Conservation (phyloP, 2,888 invertebrate genomes). For the Lithophane socia region DNA sequence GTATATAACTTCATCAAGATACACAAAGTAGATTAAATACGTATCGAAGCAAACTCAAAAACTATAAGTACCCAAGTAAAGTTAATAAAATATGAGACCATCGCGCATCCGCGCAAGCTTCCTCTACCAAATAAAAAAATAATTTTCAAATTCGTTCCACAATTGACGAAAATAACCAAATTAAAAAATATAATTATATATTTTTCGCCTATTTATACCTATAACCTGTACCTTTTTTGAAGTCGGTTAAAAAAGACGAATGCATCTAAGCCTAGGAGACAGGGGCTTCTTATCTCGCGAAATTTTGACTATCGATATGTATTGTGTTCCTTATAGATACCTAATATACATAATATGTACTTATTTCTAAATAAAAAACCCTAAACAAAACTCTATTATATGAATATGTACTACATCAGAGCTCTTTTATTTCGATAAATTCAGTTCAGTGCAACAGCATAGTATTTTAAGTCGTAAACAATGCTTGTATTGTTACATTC, state of each 20-base stretch:
- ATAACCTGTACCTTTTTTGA: too few relatives aligned
- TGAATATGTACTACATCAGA: background rate
- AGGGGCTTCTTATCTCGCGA: background rate
- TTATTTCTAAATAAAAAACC: background rate
- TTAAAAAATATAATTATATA: too few relatives aligned
- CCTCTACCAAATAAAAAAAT: too few relatives aligned
- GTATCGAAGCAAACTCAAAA: too few relatives aligned
- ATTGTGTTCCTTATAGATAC: background rate
- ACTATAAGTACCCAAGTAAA: too few relatives aligned
- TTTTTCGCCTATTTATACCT: too few relatives aligned
- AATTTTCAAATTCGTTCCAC: too few relatives aligned
- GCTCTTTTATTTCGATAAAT: background rate
- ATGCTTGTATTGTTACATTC: slow-evolving; percentile 10
- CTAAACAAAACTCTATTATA: background rate
- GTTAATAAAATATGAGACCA: too few relatives aligned
- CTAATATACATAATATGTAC: background rate
- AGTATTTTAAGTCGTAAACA: slow-evolving; percentile 16
- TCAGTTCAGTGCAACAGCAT: background rate
- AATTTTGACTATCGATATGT: background rate
- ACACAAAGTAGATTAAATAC: too few relatives aligned
- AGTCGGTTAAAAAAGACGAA: background rate
- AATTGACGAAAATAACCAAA: too few relatives aligned
- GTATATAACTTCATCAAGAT: too few relatives aligned
- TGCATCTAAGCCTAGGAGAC: background rate
- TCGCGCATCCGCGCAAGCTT: too few relatives aligned